phyloP scores from a whole-genome alignment of 2,113 vertebrate genomes.

The Eubucco bourcierii region DNA sequence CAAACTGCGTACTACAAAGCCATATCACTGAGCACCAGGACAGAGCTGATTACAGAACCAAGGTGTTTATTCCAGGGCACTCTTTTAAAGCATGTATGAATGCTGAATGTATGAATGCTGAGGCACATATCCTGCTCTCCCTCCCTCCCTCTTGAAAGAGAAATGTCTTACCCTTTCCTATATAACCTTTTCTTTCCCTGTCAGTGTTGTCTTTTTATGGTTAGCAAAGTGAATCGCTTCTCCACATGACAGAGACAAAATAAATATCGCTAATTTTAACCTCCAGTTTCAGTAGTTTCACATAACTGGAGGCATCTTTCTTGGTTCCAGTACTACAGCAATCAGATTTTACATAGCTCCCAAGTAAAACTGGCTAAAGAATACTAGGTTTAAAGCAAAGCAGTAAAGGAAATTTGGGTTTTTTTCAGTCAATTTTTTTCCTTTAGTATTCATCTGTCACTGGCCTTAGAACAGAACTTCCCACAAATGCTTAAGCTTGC shows the following conservation, averaged over 20 bases:
- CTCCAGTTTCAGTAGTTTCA: background rate
- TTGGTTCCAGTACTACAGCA: background rate
- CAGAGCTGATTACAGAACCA: background rate
- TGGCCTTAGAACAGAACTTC: background rate
- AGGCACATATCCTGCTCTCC: background rate
- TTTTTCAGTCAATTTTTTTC: background rate
- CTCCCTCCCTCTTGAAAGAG: background rate
- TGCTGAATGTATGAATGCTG: background rate
- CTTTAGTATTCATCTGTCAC: background rate
- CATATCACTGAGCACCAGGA: background rate
- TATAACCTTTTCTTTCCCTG: background rate
- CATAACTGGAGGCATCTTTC: background rate
- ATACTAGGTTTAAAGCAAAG: background rate
- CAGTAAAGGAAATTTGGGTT: background rate
- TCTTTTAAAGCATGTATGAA: background rate
- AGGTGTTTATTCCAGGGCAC: background rate
- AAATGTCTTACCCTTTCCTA: background rate
- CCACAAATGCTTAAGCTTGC: background rate
- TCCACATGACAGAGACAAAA: background rate
- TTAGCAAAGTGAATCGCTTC: background rate
- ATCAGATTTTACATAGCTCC: background rate
- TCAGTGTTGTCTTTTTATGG: background rate
- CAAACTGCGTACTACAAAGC: background rate
- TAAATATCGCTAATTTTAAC: background rate
- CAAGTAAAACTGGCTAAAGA: background rate